These are phyloP conservation scores for Gymnodraco acuticeps DNA, from an alignment of 2,797 vertebrate genomes.

Conservation along the genomic window DNA sequence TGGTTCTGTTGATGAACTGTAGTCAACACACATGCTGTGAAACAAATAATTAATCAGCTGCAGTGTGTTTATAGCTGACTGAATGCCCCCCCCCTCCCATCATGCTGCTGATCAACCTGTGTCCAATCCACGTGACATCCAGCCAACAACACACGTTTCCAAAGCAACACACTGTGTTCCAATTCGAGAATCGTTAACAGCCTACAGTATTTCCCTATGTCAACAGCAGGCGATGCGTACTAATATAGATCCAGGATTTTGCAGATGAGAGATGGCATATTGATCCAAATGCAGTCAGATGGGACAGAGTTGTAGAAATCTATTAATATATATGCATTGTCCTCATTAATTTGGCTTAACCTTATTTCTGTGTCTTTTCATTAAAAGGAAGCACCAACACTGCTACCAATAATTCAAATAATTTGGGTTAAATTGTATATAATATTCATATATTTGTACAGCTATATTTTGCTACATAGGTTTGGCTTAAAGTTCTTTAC, in stretches of 20 bases:
- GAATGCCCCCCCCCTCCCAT: background rate
- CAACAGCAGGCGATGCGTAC: slow-evolving; percentile 36
- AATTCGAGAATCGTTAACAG: slow-evolving; percentile 11
- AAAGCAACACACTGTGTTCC: slow-evolving; percentile 6
- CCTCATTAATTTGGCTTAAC: background rate
- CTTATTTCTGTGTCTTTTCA: background rate
- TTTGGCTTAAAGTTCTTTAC: background rate
- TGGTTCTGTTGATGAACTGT: slow-evolving; percentile 27
- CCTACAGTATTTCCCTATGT: slow-evolving; percentile 23
- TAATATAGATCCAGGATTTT: slow-evolving; percentile 52
- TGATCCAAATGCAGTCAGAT: slow-evolving; percentile 41
- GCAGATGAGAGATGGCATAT: slow-evolving; percentile 39
- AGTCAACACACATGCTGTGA: slow-evolving; percentile 8
- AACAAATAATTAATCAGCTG: slow-evolving; percentile 31
- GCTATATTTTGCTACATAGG: background rate
- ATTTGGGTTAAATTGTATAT: background rate
- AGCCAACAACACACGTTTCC: slow-evolving; percentile 1
- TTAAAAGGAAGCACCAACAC: background rate
- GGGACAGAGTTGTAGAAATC: slow-evolving; percentile 16
- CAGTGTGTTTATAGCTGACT: slow-evolving; percentile 2
- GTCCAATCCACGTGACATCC: background rate
- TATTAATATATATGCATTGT: slow-evolving; percentile 5
- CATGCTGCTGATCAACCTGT: background rate
- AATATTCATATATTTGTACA: background rate
- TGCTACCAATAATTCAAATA: background rate